Percentiles rank a stretch among this genome's conserved stretches.
phyloP scores from a whole-genome alignment of 2,797 vertebrate genomes.

The Fistularia tabacaria region DNA sequence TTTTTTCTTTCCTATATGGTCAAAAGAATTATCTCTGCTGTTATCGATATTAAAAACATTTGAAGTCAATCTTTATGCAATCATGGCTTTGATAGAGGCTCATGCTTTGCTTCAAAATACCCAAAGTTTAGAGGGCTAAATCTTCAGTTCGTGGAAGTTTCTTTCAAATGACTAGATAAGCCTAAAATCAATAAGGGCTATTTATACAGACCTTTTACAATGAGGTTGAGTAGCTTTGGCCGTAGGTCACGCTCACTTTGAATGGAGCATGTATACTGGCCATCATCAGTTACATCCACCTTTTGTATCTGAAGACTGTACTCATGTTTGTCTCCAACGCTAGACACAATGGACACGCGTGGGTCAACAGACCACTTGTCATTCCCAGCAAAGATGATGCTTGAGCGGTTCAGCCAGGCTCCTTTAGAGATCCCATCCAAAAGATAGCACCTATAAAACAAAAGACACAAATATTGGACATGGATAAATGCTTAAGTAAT shows the following conservation, averaged over 20 bases:
- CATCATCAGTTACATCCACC: constrained; percentile 92
- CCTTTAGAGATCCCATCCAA: constrained; percentile 96
- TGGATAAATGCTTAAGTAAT: too few species aligned
- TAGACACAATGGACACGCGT: constrained; percentile 91
- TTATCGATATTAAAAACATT: too few species aligned
- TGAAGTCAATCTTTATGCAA: too few species aligned
- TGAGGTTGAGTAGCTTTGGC: constrained; percentile 92
- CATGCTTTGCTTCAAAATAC: neutral
- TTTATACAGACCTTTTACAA: constrained; percentile 81
- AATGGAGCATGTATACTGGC: constrained; percentile 94
- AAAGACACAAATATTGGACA: constrained; percentile 9
- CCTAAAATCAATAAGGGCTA: neutral
- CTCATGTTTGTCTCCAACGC: constrained; percentile 84
- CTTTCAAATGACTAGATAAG: neutral
- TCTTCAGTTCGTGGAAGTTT: neutral
- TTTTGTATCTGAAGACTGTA: constrained; percentile 99
- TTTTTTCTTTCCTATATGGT: too few species aligned
- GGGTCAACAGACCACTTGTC: constrained; percentile 99
- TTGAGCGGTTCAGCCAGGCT: constrained; percentile 97
- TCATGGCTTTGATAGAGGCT: too few species aligned
- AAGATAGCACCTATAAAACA: constrained; percentile 86
- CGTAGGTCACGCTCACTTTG: constrained; percentile 90
- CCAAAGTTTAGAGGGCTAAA: neutral
- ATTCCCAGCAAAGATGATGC: constrained; percentile 94
- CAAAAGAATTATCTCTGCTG: too few species aligned